Base-by-base conservation (phyloP, 2,113 vertebrate genomes). In the Pygoscelis adeliae region DNA sequence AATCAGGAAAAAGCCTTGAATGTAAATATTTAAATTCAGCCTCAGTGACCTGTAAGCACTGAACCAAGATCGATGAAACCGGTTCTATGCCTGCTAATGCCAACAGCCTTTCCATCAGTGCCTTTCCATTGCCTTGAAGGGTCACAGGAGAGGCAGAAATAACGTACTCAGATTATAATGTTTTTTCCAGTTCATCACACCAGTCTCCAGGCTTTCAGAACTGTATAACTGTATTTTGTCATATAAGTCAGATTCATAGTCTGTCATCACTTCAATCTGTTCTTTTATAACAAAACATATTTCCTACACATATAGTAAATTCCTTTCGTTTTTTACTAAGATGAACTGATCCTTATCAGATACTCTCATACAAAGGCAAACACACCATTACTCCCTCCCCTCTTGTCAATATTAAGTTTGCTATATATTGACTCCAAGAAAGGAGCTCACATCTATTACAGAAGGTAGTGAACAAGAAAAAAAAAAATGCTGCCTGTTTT, bases 131-230 rank as follows among this genome's bases (percentile, higher is more conserved):
- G 83, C 90, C 88, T 90, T 81, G 83, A 80, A 94, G 76, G 34
- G 59, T 89, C 86, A 94, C 79, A 71, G 69, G 76, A 96, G 92
- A 95, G 67, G 74, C 47, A 97, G 88, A 94, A 97, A 94, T 87
- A 95, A 87, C 0, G 0, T 78, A 49, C 55, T 90, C 19, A 8
- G 76, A 80, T 96, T 93, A 90, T 87, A 96, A 96, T 86, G 83
- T 44, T 92, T 92, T 94, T 94, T 92, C 86, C 92, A 97, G 95
- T 87, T 92, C 86, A 96, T 93, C 84, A 73, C 74, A 70, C 40
- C 42, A 55, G 73, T 42, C 70, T 89, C 49, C 78, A 79, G 67
- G 42, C 80, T 93, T 82, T 72, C 80, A 84, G 65, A 58, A 65
- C 56, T 46, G 17, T 58, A 3, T 44, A 69, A 58, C 56, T 87